phyloP scores from a whole-genome alignment of 2,797 vertebrate genomes.

The Chelmon rostratus region DNA sequence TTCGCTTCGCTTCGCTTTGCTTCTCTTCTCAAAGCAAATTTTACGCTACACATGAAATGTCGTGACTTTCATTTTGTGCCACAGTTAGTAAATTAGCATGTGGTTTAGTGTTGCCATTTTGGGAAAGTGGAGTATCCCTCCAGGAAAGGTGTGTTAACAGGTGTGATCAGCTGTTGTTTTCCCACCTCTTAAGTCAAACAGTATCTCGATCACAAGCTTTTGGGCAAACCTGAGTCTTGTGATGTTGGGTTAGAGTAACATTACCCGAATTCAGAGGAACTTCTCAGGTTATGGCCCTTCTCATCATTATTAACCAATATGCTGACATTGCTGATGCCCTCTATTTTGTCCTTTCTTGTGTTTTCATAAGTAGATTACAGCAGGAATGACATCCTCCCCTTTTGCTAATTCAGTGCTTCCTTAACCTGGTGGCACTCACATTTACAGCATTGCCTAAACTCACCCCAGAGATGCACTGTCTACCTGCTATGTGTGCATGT shows the following conservation, averaged over 20 bases:
- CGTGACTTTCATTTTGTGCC: neutral
- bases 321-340: constrained; percentile 43
- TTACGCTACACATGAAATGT: neutral
- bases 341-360: constrained; percentile 45
- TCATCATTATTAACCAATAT: constrained; percentile 43
- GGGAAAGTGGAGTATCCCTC: neutral
- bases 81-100: neutral
- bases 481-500: neutral
- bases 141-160: constrained; percentile 28
- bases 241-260: constrained; percentile 4
- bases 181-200: constrained; percentile 38
- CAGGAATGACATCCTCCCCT: constrained; percentile 36
- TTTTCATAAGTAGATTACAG: constrained; percentile 50
- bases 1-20: too few species aligned
- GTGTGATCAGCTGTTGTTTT: constrained; percentile 44
- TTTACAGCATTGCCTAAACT: neutral
- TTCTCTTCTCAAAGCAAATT: constrained; percentile 2
- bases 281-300: constrained; percentile 31
- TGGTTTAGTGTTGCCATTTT: neutral
- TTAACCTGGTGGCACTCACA: constrained; percentile 32
- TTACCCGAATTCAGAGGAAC: constrained; percentile 10
- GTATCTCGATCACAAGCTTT: constrained; percentile 6
- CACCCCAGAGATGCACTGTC: neutral
- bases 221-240: constrained; percentile 3
- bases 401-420: constrained; percentile 54